Percentiles rank a stretch among this genome's conserved stretches.
Conservation (phyloP, 1,140 invertebrate species). For the Drosophila novamexicana region DNA sequence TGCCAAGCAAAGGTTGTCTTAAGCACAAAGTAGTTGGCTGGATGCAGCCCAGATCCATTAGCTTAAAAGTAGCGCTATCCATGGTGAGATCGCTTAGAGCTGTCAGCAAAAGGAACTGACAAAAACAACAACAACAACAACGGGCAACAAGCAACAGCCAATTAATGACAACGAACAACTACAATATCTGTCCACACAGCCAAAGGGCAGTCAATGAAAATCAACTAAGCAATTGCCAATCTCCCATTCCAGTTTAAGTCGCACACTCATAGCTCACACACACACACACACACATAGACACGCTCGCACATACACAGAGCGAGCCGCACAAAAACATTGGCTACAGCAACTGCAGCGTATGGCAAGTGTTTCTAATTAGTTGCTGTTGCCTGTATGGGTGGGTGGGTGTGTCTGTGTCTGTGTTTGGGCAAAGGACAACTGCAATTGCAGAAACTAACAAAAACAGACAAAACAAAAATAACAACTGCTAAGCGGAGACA, state of each 20-base stretch:
- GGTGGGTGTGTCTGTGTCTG: constrained; percentile 1
- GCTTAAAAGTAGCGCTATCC: constrained; percentile 24
- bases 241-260: constrained; percentile 15
- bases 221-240: constrained; percentile 78
- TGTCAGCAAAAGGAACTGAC: constrained; percentile 30
- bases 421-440: constrained; percentile 17
- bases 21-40: neutral
- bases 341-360: constrained; percentile 20
- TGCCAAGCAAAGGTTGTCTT: neutral
- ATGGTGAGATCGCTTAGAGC: constrained; percentile 35
- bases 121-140: constrained; percentile 35
- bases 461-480: constrained; percentile 20
- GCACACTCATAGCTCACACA: neutral
- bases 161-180: constrained; percentile 73
- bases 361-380: constrained; percentile 69
- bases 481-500: constrained; percentile 21
- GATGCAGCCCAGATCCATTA: constrained; percentile 2
- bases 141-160: constrained; percentile 56
- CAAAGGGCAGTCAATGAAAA: constrained; percentile 73
- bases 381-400: constrained; percentile 51
- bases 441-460: constrained; percentile 41
- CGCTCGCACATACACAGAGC: neutral
- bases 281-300: neutral
- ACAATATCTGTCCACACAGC: constrained; percentile 54
- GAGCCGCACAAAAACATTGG: constrained; percentile 22